Evolutionary conservation across 2,113 vertebrate genomes (phyloP).

Genomic region (Larimichthys crocea): DNA sequence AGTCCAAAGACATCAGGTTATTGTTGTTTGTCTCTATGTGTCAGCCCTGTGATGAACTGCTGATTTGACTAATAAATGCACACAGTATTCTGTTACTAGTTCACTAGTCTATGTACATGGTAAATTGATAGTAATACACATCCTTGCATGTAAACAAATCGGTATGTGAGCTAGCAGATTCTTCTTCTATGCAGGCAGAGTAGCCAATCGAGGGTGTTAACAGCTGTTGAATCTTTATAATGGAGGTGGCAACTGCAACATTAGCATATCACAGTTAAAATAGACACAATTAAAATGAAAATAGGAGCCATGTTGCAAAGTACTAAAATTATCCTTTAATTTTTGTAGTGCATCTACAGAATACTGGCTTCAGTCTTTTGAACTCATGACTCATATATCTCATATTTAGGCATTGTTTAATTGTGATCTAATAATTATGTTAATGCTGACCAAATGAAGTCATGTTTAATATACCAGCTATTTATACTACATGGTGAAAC

Average conservation of each 20-base stretch:
- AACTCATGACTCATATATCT: too few relatives aligned
- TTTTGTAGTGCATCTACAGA: not conserved
- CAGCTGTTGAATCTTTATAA: not conserved
- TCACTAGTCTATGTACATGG: not conserved
- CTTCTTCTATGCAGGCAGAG: not conserved
- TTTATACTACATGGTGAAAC: slow-evolving; percentile 37
- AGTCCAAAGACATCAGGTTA: too few relatives aligned
- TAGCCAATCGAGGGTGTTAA: not conserved
- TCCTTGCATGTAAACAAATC: not conserved
- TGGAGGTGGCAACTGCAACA: not conserved
- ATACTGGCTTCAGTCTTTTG: not conserved
- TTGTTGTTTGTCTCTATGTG: too few relatives aligned
- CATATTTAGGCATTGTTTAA: not conserved
- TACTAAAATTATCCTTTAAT: not conserved
- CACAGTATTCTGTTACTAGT: not conserved
- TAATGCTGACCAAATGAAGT: not conserved
- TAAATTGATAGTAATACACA: not conserved
- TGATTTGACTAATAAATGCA: not conserved
- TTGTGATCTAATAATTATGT: not conserved
- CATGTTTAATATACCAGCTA: slow-evolving; percentile 15
- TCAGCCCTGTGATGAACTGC: too few relatives aligned
- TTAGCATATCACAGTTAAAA: not conserved
- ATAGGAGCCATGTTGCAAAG: too few relatives aligned
- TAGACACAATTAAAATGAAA: not conserved
- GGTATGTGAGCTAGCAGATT: not conserved